Conservation (phyloP, 2,888 invertebrate genomes). For the Hypomecis atomaria region DNA sequence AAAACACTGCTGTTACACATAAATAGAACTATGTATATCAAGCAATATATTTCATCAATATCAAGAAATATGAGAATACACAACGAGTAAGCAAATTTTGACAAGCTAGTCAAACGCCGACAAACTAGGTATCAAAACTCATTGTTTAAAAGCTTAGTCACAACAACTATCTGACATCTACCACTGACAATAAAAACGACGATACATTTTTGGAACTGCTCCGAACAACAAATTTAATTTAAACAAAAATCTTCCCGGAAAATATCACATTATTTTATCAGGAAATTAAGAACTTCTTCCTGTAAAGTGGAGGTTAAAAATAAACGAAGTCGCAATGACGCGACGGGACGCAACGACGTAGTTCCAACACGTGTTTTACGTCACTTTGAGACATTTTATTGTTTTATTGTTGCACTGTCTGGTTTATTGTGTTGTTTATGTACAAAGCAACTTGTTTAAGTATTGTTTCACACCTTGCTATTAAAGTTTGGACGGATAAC, state of each 20-base stretch:
- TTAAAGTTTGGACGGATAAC: neutral
- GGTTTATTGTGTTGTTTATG: neutral
- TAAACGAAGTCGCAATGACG: constrained; percentile 3
- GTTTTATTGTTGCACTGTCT: constrained; percentile 11
- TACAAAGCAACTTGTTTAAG: neutral
- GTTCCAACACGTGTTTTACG: constrained; percentile 17
- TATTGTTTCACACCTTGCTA: neutral
- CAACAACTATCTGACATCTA: no score
- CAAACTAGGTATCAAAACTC: no score
- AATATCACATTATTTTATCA: constrained; percentile 16
- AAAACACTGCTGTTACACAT: no score
- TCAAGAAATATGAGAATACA: no score
- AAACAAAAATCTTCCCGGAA: constrained; percentile 18
- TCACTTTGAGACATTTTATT: constrained; percentile 17
- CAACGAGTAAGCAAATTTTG: no score
- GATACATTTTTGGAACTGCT: neutral
- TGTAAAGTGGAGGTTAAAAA: constrained; percentile 25
- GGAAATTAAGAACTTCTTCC: constrained; percentile 18
- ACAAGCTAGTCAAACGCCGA: no score
- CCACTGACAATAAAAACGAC: neutral
- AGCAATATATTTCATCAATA: no score
- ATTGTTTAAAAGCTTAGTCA: no score
- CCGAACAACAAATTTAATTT: constrained; percentile 6
- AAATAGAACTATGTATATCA: no score
- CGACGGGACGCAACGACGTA: constrained; percentile 13